Base-by-base conservation (phyloP, 53 echinoderm and acorn worm species). In the Apostichopus leukothele region DNA sequence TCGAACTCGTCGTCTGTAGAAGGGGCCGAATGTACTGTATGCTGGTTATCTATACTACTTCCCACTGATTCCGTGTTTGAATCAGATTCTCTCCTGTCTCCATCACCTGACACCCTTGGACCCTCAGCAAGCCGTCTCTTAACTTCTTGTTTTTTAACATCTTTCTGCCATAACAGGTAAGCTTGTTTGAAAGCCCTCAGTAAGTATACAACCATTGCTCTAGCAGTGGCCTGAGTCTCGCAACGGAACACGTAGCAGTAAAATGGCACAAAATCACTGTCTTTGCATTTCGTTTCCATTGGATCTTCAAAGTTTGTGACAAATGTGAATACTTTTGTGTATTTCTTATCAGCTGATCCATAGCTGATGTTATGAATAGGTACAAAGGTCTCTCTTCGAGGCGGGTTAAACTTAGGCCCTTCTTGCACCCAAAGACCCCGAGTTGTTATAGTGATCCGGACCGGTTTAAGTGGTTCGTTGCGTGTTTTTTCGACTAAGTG, bases 311-410 rank as follows among this genome's bases (percentile, higher is more conserved):
- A 92, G 71, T 93, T 96, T 14, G 96, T 96, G 9, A 96, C 92
- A 51, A 98, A 93, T 5, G 94, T 93, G 27, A 98, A 98, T 55
- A 98, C 95, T 27, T 93, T 91, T 20, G 93, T 88, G 60, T 91
- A 94, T 21, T 75, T 73, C 78, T 92, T 93, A 76, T 97, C 98
- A 3, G 94, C 98, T 1, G 95, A 89, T 12, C 98, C 98, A 67
- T 97, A 97, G 12, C 95, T 95, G 73, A 97, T 90, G n/a, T 92
- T 90, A 67, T 97, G 95, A n/a, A 97, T 97, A 5, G 98, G 98
- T 20, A 97, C 91, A 66, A 97, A 97, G 5, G 95, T 96, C 75
- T 96, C 96, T 53, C 95, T 86, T 20, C 79, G 57, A 19, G 75
- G 89, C 11, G 89, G 75, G 20, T 89, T 89, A 57, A 85, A 84